Evolutionary conservation across 2,888 invertebrate genomes (phyloP).

Genomic region (Latheticus oryzae): DNA sequence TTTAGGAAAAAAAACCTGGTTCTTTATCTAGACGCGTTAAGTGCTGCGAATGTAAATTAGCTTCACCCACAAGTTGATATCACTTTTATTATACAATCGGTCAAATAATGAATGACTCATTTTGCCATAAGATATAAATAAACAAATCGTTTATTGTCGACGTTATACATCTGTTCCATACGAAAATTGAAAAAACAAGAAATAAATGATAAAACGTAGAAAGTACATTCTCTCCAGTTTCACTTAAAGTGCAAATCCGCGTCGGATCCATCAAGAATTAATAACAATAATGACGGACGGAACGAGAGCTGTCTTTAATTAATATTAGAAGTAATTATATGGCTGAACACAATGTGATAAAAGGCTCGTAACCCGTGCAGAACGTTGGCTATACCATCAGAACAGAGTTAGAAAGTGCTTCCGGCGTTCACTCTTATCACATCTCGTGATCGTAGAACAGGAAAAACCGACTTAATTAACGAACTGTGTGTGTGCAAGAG

Average conservation of each 20-base stretch:
- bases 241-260: slow-evolving; percentile 32
- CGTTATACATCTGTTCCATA: too few relatives aligned
- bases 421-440: slow-evolving; percentile 44
- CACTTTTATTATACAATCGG: slow-evolving; percentile 44
- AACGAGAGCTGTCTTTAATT: slow-evolving; percentile 35
- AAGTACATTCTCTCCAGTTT: slow-evolving; percentile 19
- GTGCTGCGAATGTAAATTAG: slow-evolving; percentile 32
- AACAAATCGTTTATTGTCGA: too few relatives aligned
- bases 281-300: slow-evolving; percentile 25
- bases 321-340: slow-evolving; percentile 37
- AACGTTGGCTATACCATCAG: slow-evolving; percentile 35
- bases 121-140: slow-evolving; percentile 41
- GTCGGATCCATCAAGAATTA: slow-evolving; percentile 29
- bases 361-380: slow-evolving; percentile 35
- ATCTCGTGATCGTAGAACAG: slow-evolving; percentile 24
- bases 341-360: slow-evolving; percentile 37
- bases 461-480: slow-evolving; percentile 33
- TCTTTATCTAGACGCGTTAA: slow-evolving; percentile 11
- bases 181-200: neutral
- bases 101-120: slow-evolving; percentile 40
- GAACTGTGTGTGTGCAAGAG: slow-evolving; percentile 7
- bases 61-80: slow-evolving; percentile 44
- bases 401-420: slow-evolving; percentile 45
- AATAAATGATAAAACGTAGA: neutral
- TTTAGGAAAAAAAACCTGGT: slow-evolving; percentile 3